Percentiles rank a stretch among this genome's conserved stretches.
Evolutionary conservation across 2,888 invertebrate species (phyloP).

Genomic region (Apotomis betuletana): DNA sequence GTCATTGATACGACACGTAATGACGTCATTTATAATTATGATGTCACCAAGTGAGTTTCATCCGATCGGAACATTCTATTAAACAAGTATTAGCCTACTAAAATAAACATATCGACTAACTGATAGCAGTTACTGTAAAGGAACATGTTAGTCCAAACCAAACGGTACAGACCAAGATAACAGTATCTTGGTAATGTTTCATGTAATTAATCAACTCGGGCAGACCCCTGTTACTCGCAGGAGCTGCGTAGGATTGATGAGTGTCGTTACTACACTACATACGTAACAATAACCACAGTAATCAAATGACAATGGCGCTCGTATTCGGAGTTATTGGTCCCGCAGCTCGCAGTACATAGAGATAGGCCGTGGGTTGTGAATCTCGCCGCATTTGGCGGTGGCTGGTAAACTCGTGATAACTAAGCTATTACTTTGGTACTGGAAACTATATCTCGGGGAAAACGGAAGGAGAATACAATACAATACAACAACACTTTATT

Average conservation of each 20-base stretch:
- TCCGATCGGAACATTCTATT: too few relatives aligned
- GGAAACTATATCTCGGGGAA: neutral
- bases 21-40: too few relatives aligned
- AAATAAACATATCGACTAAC: too few relatives aligned
- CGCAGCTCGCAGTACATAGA: neutral
- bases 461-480: too few relatives aligned
- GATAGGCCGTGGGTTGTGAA: conserved; percentile 13
- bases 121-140: too few relatives aligned
- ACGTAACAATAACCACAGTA: conserved; percentile 11
- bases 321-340: neutral
- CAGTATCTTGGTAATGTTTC: too few relatives aligned
- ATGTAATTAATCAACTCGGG: neutral
- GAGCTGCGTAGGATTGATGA: conserved; percentile 13
- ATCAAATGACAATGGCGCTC: conserved; percentile 4
- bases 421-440: neutral
- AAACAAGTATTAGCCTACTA: too few relatives aligned
- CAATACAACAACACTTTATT: too few relatives aligned
- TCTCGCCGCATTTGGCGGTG: conserved; percentile 9
- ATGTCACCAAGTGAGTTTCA: too few relatives aligned
- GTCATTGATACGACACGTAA: too few relatives aligned
- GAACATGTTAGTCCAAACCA: too few relatives aligned
- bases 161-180: too few relatives aligned
- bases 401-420: neutral
- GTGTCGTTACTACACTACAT: conserved; percentile 11
- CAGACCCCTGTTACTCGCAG: neutral